These are phyloP conservation scores for Chelonus insularis DNA, from an alignment of 1,140 invertebrate species.

Conservation along the genomic window DNA sequence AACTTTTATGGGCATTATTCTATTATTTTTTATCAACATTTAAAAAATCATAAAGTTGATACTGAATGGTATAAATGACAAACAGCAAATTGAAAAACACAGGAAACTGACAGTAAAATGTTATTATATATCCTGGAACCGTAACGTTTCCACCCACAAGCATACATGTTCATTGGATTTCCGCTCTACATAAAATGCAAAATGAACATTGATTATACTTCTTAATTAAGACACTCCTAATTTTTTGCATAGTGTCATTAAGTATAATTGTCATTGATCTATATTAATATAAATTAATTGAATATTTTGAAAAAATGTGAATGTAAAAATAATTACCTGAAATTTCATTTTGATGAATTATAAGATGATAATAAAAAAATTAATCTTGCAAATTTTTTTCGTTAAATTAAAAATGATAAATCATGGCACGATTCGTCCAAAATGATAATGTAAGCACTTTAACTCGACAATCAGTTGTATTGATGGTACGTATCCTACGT, in stretches of 20 bases:
- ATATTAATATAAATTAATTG: too few relatives aligned
- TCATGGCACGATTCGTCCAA: conserved; percentile 20
- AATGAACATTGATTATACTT: conserved; percentile 40
- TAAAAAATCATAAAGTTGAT: too few relatives aligned
- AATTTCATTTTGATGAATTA: conserved; percentile 21
- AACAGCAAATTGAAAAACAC: not conserved
- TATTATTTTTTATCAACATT: too few relatives aligned
- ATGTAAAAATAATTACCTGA: conserved; percentile 21
- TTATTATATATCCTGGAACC: conserved; percentile 32
- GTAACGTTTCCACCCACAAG: conserved; percentile 26
- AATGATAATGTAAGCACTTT: conserved; percentile 1
- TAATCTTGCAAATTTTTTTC: too few relatives aligned
- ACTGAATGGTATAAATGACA: too few relatives aligned
- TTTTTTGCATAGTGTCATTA: conserved; percentile 20
- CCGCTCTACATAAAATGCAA: conserved; percentile 47
- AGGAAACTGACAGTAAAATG: conserved; percentile 9
- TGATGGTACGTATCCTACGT: not conserved
- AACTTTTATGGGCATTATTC: too few relatives aligned
- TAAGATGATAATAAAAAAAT: not conserved
- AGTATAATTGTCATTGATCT: too few relatives aligned
- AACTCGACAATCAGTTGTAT: conserved; percentile 9
- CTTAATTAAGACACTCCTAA: conserved; percentile 46
- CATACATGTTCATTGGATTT: conserved; percentile 36
- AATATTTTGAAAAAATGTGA: too few relatives aligned
- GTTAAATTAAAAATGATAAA: conserved; percentile 1